Conservation (phyloP, 1,140 invertebrate species). For the Drosophila parabipectinata region DNA sequence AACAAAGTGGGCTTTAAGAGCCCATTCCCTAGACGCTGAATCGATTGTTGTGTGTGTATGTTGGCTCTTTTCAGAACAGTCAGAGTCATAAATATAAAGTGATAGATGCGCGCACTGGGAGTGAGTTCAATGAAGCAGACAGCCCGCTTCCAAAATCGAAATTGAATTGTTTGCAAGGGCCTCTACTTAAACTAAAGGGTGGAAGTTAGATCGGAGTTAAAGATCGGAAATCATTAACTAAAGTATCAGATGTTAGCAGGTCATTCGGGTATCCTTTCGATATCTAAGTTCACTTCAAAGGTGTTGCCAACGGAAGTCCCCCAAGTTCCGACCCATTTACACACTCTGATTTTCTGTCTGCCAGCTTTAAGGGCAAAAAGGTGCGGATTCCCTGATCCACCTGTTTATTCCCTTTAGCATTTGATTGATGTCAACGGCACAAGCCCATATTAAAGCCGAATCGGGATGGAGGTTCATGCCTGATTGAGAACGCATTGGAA, state of each 20-base stretch:
- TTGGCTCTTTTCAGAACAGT: constrained; percentile 37
- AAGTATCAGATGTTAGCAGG: constrained; percentile 6
- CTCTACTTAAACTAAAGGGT: not conserved
- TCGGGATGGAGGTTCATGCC: constrained; percentile 49
- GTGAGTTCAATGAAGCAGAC: constrained; percentile 9
- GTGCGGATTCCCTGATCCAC: constrained; percentile 18
- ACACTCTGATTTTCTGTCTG: constrained; percentile 32
- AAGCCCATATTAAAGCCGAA: constrained; percentile 20
- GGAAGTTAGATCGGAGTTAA: no score
- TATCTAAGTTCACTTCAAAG: constrained; percentile 20
- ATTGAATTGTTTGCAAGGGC: constrained; percentile 35
- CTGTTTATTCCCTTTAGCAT: constrained; percentile 39
- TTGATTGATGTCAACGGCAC: constrained; percentile 68
- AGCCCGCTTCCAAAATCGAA: constrained; percentile 8
- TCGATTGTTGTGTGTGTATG: constrained; percentile 30
- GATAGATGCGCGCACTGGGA: constrained; percentile 55
- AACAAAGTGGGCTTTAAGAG: constrained; percentile 78
- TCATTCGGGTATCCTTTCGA: constrained; percentile 23
- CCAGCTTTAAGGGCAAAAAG: constrained; percentile 43
- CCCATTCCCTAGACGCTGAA: constrained; percentile 52
- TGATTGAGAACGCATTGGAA: constrained; percentile 70
- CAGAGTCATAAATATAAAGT: constrained; percentile 78
- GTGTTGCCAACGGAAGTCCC: constrained; percentile 22
- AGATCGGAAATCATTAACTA: constrained; percentile 20
- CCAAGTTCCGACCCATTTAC: constrained; percentile 22